These are phyloP conservation scores for Nysson spinosus DNA, from an alignment of 2,888 invertebrate species.

Conservation along the genomic window DNA sequence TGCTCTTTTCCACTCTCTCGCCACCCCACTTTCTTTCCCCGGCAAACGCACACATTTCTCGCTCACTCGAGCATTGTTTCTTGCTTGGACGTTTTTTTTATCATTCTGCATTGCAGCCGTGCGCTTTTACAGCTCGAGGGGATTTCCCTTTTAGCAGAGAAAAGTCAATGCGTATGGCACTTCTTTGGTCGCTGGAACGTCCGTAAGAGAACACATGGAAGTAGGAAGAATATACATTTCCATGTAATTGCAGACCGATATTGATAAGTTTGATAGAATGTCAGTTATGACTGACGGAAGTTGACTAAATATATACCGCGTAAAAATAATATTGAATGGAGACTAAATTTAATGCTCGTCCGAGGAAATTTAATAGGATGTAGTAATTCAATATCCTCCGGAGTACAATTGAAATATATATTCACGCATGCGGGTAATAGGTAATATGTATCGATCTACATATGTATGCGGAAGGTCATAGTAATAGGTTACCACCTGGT, in stretches of 20 bases:
- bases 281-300: no score
- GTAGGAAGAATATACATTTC: constrained; percentile 3
- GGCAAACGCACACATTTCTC: constrained; percentile 7
- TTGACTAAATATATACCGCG: no score
- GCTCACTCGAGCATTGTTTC: constrained; percentile 30
- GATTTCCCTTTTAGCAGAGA: constrained; percentile 36
- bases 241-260: no score
- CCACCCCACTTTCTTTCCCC: neutral
- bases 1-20: neutral
- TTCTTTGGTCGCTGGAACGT: neutral
- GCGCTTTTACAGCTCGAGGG: constrained; percentile 27
- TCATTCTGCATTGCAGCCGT: constrained; percentile 23
- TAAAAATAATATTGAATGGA: no score
- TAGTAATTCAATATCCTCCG: neutral
- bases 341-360: no score
- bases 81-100: constrained; percentile 26
- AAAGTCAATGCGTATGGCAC: constrained; percentile 5
- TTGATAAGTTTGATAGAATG: no score
- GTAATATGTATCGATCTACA: constrained; percentile 49
- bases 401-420: neutral
- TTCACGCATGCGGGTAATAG: constrained; percentile 4
- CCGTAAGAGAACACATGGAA: neutral
- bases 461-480: constrained; percentile 47
- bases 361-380: neutral
- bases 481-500: constrained; percentile 39